Base-by-base conservation (phyloP, 2,888 invertebrate genomes). In the Teleiodes luculella region DNA sequence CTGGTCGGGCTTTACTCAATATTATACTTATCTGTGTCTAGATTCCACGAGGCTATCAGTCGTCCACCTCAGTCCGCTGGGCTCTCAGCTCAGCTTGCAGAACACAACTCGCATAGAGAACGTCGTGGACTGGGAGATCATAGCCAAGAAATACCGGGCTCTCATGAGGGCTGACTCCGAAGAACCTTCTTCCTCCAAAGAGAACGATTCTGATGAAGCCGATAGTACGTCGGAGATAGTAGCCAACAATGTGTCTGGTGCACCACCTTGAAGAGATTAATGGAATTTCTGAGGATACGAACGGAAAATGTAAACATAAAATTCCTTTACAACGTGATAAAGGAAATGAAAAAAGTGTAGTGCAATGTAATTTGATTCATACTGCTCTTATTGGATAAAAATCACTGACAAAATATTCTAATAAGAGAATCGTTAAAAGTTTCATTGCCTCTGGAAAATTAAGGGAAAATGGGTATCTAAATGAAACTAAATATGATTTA, bases 61-160 rank as follows among this genome's bases (percentile, higher is more conserved):
- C 36, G 94, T 94, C 13, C 96, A 95, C 74, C 83, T 96, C 53
- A 95, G 95, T 74, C 96, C 96, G 0, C 83, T 96, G 11, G 96
- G 96, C 28, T 96, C 96, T 0, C 96, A 96, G 76, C 83, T 96
- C 61, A 96, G 96, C 72, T 95, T 96, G 83, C 93, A 92, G 70
- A 93, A 94, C 62, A 92, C 93, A 49, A 94, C 94, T 46, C 91
- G 95, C 64, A 96, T 97, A 64, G 97, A 97, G 76, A 96, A 95
- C 70, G 96, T 97, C 6, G 95, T 96, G 1, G 97, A 97, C 78
- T 97, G 97, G 97, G 96, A 96, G 70, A 91, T 94, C 2, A 97
- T 97, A 56, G 95, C 97, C 18, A 95, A 95, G 85, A 97, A 96
- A 76, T 97, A 97, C 78, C 91, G 96, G 16, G 94, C 95, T 0